Evolutionary conservation across 2,797 vertebrate genomes (phyloP), one percentile per base, ranked within the genome.

Genomic region (Balearica regulorum): DNA sequence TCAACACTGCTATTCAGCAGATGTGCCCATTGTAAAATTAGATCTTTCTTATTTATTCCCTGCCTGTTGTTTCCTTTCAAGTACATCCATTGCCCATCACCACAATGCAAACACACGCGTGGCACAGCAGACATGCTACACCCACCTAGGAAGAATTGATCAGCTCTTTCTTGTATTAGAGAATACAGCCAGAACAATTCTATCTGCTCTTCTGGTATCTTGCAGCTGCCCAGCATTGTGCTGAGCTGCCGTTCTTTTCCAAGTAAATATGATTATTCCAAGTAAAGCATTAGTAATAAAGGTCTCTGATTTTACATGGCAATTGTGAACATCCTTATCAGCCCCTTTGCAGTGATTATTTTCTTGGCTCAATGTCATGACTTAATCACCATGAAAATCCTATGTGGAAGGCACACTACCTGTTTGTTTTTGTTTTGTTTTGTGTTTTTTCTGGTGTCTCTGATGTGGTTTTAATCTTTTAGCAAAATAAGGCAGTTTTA

Each of bases 21-120:
- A 39, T 96, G 92, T 83, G 64, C 73, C 80, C 58, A 54, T 85
- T 92, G 91, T 76, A n/a, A 86, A 81, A 89, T 33, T 35, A 5
- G 39, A 8, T 84, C 37, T 16, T 49, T 71, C 58, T 7, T 57
- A 3, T 93, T 93, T 58, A 35, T 18, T 82, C n/a, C 31, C 70
- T 54, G 54, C 41, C 65, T 33, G 57, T 76, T 83, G 18, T 86
- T 83, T 11, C 83, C 28, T 75, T 35, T 53, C 87, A 58, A 39
- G 85, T 61, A 7, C 35, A 85, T 70, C 81, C 65, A 8, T 16
- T 49, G 48, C 80, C 83, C 80, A 29, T 14, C 46, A n/a, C 13
- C 28, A 48, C 87, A 70, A 31, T n/a, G 79, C 94, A 80, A 65
- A 92, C 65, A 41, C 0, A 13, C 0, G 1, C 19, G 4, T 31